phyloP scores from a whole-genome alignment of 1,140 invertebrate genomes.

The Drosophila tsacasi region DNA sequence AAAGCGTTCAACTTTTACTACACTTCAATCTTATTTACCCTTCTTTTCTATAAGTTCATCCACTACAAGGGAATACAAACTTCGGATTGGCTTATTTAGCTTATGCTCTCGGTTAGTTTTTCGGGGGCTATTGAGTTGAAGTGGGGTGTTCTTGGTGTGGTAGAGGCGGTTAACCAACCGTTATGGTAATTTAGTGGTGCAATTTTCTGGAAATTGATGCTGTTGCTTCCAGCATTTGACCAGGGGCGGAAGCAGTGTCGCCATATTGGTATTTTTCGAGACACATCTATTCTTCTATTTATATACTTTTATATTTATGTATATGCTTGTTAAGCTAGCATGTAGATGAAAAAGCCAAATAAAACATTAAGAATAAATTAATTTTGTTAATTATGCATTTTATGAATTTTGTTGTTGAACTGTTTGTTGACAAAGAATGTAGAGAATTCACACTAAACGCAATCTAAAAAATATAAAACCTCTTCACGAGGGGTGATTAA shows the following conservation, averaged over 20 bases:
- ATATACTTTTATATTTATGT: neutral
- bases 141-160: slow-evolving; percentile 7
- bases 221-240: slow-evolving; percentile 41
- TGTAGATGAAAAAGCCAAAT: no score
- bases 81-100: neutral
- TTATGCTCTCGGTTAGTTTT: slow-evolving; percentile 54
- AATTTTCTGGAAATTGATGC: slow-evolving; percentile 80
- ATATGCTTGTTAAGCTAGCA: neutral
- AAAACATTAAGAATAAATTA: no score
- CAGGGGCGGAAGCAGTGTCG: slow-evolving; percentile 1
- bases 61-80: neutral
- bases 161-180: slow-evolving; percentile 7
- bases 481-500: no score
- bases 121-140: slow-evolving; percentile 3
- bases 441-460: no score
- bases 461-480: no score
- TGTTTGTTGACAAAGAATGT: no score
- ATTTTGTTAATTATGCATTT: no score
- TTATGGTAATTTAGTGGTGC: slow-evolving; percentile 79
- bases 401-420: no score
- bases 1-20: no score
- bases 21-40: no score
- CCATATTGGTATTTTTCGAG: no score
- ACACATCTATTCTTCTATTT: neutral
- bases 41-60: neutral